These are phyloP conservation scores for Amyelois transitella DNA, from an alignment of 1,140 invertebrate genomes.

Conservation along the genomic window DNA sequence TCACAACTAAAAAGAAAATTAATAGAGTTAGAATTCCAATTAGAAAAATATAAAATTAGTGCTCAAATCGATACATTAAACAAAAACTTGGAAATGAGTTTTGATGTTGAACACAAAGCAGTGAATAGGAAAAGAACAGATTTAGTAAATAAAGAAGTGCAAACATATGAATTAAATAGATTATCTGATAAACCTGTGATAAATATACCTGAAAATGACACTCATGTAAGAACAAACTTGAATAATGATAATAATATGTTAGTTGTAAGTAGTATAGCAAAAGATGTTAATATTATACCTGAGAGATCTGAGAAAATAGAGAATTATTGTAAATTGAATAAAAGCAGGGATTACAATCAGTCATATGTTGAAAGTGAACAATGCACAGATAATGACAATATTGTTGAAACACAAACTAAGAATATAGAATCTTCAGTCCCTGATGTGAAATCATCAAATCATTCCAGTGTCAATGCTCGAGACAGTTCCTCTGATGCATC, in stretches of 20 bases:
- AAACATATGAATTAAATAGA: slow-evolving; percentile 46
- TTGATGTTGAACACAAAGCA: slow-evolving; percentile 43
- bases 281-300: slow-evolving; percentile 34
- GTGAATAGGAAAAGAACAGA: slow-evolving; percentile 30
- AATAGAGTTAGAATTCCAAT: slow-evolving; percentile 69
- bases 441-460: slow-evolving; percentile 7
- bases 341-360: slow-evolving; percentile 59
- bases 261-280: slow-evolving; percentile 64
- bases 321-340: slow-evolving; percentile 71
- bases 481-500: slow-evolving; percentile 55
- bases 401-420: slow-evolving; percentile 16
- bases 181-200: slow-evolving; percentile 55
- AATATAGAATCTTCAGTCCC: background rate
- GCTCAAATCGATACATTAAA: slow-evolving; percentile 73
- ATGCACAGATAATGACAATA: slow-evolving; percentile 13
- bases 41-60: slow-evolving; percentile 74
- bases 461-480: slow-evolving; percentile 11
- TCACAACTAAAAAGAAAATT: slow-evolving; percentile 63
- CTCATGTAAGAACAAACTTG: slow-evolving; percentile 55
- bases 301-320: slow-evolving; percentile 68
- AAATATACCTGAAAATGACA: slow-evolving; percentile 49
- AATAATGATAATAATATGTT: slow-evolving; percentile 55
- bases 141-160: slow-evolving; percentile 44
- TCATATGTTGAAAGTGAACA: slow-evolving; percentile 8
- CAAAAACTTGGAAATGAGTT: slow-evolving; percentile 68